Evolutionary conservation across 2,113 vertebrate species (phyloP).

Genomic region (Blennius ocellaris): DNA sequence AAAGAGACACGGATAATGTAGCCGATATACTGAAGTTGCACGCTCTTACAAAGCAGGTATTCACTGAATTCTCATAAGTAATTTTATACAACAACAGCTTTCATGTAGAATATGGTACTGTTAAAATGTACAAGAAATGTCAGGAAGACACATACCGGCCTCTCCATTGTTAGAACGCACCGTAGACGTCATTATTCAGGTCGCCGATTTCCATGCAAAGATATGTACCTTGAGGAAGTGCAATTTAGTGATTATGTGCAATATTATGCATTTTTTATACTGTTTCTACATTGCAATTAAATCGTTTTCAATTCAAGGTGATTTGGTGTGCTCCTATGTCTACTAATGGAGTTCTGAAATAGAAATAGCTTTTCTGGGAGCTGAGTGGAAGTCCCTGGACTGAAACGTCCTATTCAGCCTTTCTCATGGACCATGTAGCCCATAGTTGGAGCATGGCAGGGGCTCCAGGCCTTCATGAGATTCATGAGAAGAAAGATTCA

Average conservation of each 20-base stretch:
- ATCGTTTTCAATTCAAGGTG: constrained; percentile 65
- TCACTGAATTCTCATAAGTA: constrained; percentile 29
- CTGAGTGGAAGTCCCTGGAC: neutral
- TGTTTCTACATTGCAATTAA: constrained; percentile 84
- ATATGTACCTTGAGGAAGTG: constrained; percentile 84
- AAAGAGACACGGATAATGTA: constrained; percentile 45
- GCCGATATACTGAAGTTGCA: constrained; percentile 55
- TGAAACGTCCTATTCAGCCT: neutral
- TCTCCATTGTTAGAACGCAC: constrained; percentile 36
- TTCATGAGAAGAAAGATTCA: neutral
- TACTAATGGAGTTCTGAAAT: neutral
- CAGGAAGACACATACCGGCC: constrained; percentile 37
- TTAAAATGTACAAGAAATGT: constrained; percentile 37
- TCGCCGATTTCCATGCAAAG: constrained; percentile 68
- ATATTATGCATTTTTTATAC: constrained; percentile 88
- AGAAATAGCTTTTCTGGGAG: neutral
- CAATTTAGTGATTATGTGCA: constrained; percentile 85
- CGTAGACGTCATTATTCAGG: constrained; percentile 51
- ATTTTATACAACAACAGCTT: constrained; percentile 45
- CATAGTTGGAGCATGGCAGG: neutral
- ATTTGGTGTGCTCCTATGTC: constrained; percentile 54
- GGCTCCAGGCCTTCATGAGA: neutral
- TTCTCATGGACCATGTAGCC: neutral
- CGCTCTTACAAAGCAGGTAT: constrained; percentile 42
- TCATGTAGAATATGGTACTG: constrained; percentile 35